Conservation (phyloP, 2,888 invertebrate genomes). For the Cheilosia grossa region DNA sequence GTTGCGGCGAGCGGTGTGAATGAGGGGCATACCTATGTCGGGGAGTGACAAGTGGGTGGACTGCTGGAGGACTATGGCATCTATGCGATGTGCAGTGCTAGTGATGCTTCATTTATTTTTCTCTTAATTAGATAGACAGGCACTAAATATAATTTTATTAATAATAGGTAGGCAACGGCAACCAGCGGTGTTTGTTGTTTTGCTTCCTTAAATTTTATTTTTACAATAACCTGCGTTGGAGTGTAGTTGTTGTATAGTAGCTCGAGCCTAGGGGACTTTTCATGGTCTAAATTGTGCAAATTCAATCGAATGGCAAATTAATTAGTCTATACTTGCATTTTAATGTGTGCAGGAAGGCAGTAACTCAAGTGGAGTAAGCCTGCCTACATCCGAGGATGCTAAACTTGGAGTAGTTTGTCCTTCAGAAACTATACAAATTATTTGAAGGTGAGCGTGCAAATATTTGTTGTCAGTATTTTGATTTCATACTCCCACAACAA, state of each 20-base stretch:
- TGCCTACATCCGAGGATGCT: conserved; percentile 8
- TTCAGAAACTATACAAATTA: too few species aligned
- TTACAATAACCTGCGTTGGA: conserved; percentile 40
- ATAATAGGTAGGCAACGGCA: conserved; percentile 23
- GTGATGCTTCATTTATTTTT: conserved; percentile 69
- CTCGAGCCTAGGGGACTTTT: background rate
- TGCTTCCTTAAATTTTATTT: conserved; percentile 41
- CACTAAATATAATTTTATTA: conserved; percentile 58
- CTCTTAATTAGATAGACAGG: conserved; percentile 68
- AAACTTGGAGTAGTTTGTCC: conserved; percentile 14
- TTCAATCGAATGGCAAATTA: conserved; percentile 65
- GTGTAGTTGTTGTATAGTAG: background rate
- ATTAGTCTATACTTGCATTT: conserved; percentile 58
- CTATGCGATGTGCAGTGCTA: conserved; percentile 3
- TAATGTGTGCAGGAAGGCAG: conserved; percentile 46
- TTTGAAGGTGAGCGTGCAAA: too few species aligned
- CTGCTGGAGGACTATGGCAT: conserved; percentile 13
- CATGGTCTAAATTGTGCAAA: conserved; percentile 62
- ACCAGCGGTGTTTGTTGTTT: conserved; percentile 3
- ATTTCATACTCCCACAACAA: too few species aligned
- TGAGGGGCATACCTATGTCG: background rate
- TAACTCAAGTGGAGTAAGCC: conserved; percentile 13
- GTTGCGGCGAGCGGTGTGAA: background rate
- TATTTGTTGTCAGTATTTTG: too few species aligned
- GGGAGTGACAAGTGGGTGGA: background rate